A percentile compares a stretch with the other conserved stretches of the same genome.
Evolutionary conservation across 1,140 invertebrate genomes (phyloP).

Genomic region (Pinna nobilis): DNA sequence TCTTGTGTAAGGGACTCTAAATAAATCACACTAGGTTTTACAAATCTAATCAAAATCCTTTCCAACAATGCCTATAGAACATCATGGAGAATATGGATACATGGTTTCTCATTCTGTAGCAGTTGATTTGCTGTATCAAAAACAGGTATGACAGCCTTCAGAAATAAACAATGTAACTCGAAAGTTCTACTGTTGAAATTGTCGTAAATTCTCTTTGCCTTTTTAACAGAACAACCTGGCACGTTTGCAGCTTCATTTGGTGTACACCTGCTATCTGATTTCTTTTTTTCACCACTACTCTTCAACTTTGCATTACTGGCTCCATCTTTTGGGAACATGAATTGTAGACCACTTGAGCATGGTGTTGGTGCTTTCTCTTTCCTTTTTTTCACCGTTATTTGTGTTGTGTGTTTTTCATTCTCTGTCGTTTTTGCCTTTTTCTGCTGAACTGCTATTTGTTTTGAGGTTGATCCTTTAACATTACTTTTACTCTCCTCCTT

Average conservation of each 20-base stretch:
- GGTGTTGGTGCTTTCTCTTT: neutral
- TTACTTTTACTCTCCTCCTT: slow-evolving; percentile 1
- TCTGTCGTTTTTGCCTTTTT: neutral
- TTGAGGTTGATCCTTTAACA: neutral
- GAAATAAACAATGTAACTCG: slow-evolving; percentile 5
- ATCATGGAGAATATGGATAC: neutral
- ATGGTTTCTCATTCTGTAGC: slow-evolving; percentile 7
- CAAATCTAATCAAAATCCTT: slow-evolving; percentile 5
- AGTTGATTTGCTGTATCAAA: slow-evolving; percentile 18
- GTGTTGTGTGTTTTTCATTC: neutral
- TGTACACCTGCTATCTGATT: neutral
- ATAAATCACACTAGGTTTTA: slow-evolving; percentile 10
- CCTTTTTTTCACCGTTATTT: neutral
- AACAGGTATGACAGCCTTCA: neutral
- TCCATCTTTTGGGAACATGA: neutral
- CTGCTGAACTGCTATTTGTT: neutral
- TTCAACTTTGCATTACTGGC: neutral
- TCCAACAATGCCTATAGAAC: neutral
- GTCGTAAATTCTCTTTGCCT: neutral
- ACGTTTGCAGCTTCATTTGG: neutral
- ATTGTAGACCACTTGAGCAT: neutral
- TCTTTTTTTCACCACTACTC: neutral
- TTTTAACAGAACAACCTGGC: neutral
- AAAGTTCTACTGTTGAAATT: slow-evolving; percentile 1
- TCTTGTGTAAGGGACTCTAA: neutral